phyloP scores from a whole-genome alignment of 2,888 invertebrate genomes.

The Minunthozetes semirufus region DNA sequence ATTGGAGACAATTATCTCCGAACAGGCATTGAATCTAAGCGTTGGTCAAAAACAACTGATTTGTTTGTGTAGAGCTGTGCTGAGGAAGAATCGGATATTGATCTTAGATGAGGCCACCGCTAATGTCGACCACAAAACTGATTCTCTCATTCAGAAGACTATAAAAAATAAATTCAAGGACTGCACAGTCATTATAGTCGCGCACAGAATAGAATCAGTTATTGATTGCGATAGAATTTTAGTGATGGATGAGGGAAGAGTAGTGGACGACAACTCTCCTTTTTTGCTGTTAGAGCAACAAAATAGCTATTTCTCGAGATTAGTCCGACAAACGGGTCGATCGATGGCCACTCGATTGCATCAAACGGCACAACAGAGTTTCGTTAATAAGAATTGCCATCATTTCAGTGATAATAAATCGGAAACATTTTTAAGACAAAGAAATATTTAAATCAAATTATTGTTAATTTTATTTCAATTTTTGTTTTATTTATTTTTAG shows the following conservation, averaged over 20 bases:
- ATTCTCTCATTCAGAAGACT: conserved; percentile 67
- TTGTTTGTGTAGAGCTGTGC: conserved; percentile 78
- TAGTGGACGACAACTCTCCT: conserved; percentile 32
- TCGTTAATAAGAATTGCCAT: background rate
- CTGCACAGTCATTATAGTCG: conserved; percentile 51
- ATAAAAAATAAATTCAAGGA: conserved; percentile 69
- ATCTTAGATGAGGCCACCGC: conserved; percentile 89
- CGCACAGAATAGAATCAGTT: conserved; percentile 69
- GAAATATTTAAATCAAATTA: background rate
- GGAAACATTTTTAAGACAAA: conserved; percentile 1
- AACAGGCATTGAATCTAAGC: conserved; percentile 75
- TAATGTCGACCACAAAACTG: conserved; percentile 67
- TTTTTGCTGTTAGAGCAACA: conserved; percentile 26
- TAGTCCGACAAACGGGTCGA: conserved; percentile 30
- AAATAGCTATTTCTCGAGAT: conserved; percentile 14
- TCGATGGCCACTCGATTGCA: conserved; percentile 16
- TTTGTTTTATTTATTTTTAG: too few relatives aligned
- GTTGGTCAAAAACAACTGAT: conserved; percentile 84
- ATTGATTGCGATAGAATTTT: conserved; percentile 84
- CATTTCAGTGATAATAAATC: background rate
- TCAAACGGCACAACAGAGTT: background rate
- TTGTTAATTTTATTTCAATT: background rate
- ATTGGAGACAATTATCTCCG: conserved; percentile 62
- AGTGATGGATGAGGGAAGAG: conserved; percentile 37
- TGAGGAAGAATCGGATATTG: conserved; percentile 72